These are phyloP conservation scores for Stichopus horrens DNA, from an alignment of 53 echinoderm and acorn worm species.

Conservation along the genomic window DNA sequence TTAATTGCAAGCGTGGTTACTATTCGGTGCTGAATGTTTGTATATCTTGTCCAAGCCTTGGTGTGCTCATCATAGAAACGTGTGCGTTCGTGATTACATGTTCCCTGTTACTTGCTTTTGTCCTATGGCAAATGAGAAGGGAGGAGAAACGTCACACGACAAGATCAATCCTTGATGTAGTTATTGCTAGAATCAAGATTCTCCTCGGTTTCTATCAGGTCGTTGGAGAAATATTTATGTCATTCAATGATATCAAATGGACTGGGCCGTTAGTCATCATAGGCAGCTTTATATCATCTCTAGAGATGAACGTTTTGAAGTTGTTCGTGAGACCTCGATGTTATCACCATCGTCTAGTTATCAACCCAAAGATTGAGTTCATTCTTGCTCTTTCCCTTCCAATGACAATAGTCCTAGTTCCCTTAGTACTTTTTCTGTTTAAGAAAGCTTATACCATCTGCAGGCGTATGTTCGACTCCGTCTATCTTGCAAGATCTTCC, in stretches of 20 bases:
- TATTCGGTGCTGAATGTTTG: slow-evolving; percentile 8
- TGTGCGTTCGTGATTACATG: neutral
- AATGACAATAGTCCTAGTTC: neutral
- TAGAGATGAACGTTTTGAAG: neutral
- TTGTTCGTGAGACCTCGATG: slow-evolving; percentile 9
- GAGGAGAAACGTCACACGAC: neutral
- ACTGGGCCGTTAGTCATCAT: neutral
- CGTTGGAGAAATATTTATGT: slow-evolving; percentile 32
- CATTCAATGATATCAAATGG: slow-evolving; percentile 4
- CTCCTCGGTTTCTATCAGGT: slow-evolving; percentile 39
- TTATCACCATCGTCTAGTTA: neutral
- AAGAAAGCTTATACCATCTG: neutral
- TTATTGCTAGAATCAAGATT: slow-evolving; percentile 24
- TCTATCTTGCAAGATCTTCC: neutral
- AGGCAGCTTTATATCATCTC: neutral
- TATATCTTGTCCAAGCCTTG: neutral
- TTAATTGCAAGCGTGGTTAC: neutral
- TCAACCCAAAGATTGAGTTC: neutral
- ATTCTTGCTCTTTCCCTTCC: neutral
- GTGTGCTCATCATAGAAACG: neutral
- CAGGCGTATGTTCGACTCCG: neutral
- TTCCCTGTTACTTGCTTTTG: neutral
- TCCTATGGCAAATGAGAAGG: neutral
- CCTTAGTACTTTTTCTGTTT: neutral
- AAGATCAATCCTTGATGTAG: slow-evolving; percentile 10